phyloP scores from a whole-genome alignment of 2,888 invertebrate species.

The Acrobasis suavella region DNA sequence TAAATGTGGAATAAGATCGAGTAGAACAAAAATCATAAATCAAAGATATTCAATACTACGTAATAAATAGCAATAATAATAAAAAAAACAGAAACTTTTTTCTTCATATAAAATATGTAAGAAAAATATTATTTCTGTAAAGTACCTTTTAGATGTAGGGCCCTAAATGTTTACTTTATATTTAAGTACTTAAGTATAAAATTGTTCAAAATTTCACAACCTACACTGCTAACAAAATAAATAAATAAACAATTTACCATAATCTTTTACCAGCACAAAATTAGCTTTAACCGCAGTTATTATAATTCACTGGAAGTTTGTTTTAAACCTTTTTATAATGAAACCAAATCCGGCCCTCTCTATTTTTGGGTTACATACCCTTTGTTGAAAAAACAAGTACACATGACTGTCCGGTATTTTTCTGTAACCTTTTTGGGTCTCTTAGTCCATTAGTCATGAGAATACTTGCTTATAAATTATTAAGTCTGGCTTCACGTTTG shows the following conservation, averaged over 20 bases:
- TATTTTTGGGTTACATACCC: neutral
- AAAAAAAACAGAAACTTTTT: too few relatives aligned
- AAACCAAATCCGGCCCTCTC: slow-evolving; percentile 6
- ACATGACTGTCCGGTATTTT: neutral
- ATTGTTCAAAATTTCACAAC: too few relatives aligned
- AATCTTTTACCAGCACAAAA: neutral
- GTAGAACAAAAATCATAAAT: too few relatives aligned
- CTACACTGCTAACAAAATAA: neutral
- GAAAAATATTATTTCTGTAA: too few relatives aligned
- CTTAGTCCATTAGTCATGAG: neutral
- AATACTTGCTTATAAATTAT: slow-evolving; percentile 9
- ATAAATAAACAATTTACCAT: neutral
- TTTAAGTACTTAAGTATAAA: too few relatives aligned
- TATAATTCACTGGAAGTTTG: neutral
- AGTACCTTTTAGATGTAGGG: too few relatives aligned
- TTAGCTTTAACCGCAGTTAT: neutral
- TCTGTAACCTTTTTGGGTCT: neutral
- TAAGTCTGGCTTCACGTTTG: neutral
- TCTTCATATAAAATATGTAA: too few relatives aligned
- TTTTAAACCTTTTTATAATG: slow-evolving; percentile 4
- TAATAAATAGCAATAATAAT: too few relatives aligned
- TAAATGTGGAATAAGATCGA: too few relatives aligned
- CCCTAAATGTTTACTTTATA: too few relatives aligned
- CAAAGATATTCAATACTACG: too few relatives aligned
- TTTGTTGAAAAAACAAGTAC: neutral